Conservation (phyloP, 2,888 invertebrate genomes). For the Dynastes grantii region DNA sequence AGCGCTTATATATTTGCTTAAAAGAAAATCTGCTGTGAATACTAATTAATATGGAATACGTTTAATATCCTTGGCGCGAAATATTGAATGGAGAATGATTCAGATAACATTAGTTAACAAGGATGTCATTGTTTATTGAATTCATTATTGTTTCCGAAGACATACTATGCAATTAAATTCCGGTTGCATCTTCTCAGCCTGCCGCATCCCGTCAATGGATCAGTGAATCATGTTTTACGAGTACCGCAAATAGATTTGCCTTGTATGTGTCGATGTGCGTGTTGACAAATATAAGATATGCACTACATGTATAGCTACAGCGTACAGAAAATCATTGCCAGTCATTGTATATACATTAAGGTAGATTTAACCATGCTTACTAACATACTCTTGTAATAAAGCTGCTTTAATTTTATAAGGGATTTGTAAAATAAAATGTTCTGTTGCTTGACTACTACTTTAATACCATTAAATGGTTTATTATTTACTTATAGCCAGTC, state of each 20-base stretch:
- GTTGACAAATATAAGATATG: background rate
- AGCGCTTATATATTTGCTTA: background rate
- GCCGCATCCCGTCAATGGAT: slow-evolving; percentile 33
- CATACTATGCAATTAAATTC: slow-evolving; percentile 42
- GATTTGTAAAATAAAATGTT: too few relatives aligned
- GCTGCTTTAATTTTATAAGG: too few relatives aligned
- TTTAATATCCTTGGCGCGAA: slow-evolving; percentile 13
- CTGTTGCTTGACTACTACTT: too few relatives aligned
- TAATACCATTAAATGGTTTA: too few relatives aligned
- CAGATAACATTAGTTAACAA: slow-evolving; percentile 29
- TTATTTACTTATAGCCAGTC: too few relatives aligned
- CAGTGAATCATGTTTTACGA: slow-evolving; percentile 35
- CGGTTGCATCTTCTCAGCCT: slow-evolving; percentile 40
- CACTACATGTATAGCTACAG: too few relatives aligned
- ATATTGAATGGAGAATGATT: slow-evolving; percentile 14
- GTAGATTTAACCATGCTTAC: too few relatives aligned
- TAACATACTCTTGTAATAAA: too few relatives aligned
- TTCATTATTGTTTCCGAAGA: slow-evolving; percentile 31
- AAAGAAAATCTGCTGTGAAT: slow-evolving; percentile 16
- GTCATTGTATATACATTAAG: too few relatives aligned
- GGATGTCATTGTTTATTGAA: slow-evolving; percentile 38
- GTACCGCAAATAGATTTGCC: slow-evolving; percentile 33
- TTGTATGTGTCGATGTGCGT: slow-evolving; percentile 15
- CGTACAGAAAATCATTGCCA: too few relatives aligned
- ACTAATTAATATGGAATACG: background rate